Conservation (phyloP, 2,888 invertebrate genomes). For the Chaitophorus viminalis region DNA sequence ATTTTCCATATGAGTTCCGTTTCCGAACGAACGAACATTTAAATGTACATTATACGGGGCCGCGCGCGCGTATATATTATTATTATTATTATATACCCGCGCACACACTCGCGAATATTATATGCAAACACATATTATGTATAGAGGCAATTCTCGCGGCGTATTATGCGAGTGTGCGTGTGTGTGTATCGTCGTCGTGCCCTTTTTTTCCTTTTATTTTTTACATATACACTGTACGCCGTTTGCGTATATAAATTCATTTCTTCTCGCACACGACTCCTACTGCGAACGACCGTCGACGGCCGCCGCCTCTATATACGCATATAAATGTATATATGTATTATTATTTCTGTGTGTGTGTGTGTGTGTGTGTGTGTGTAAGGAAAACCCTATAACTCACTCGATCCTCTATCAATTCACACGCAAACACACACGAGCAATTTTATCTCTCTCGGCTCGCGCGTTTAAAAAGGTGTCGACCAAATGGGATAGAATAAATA, state of each 20-base stretch:
- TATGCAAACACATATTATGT: neutral
- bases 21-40: slow-evolving; percentile 61
- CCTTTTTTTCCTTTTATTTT: slow-evolving; percentile 6
- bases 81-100: slow-evolving; percentile 16
- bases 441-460: slow-evolving; percentile 25
- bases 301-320: neutral
- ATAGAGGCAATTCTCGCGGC: slow-evolving; percentile 22
- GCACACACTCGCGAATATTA: neutral
- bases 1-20: slow-evolving; percentile 61
- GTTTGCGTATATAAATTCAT: slow-evolving; percentile 36
- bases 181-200: slow-evolving; percentile 25
- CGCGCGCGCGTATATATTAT: neutral
- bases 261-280: slow-evolving; percentile 26
- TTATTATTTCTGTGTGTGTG: neutral
- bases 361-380: neutral
- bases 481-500: slow-evolving; percentile 59
- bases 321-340: neutral
- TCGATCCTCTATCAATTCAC: slow-evolving; percentile 57
- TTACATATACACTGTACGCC: neutral
- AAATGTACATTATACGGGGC: slow-evolving; percentile 53
- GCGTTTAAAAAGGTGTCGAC: slow-evolving; percentile 57
- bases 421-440: slow-evolving; percentile 39
- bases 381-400: slow-evolving; percentile 53
- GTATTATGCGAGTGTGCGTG: neutral
- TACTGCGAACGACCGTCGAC: neutral